Evolutionary conservation across 2,113 vertebrate species (phyloP).

Genomic region (Hippocampus zosterae): DNA sequence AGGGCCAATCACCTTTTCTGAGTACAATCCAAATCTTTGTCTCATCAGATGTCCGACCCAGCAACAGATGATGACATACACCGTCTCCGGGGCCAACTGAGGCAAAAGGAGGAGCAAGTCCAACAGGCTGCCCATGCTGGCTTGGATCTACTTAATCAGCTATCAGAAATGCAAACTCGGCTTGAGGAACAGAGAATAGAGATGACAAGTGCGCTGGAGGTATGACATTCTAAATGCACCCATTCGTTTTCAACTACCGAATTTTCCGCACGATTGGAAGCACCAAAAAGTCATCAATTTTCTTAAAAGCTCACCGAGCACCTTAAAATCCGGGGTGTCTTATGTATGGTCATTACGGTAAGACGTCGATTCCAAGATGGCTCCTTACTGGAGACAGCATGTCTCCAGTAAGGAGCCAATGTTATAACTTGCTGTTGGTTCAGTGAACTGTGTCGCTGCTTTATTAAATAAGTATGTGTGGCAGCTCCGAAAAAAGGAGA

Average conservation of each 20-base stretch:
- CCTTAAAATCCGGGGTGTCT: too few relatives aligned
- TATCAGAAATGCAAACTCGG: slow-evolving; percentile 80
- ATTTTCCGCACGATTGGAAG: too few relatives aligned
- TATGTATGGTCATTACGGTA: too few relatives aligned
- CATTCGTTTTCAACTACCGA: background rate
- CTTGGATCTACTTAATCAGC: slow-evolving; percentile 82
- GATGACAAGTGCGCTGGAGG: slow-evolving; percentile 80
- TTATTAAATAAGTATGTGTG: too few relatives aligned
- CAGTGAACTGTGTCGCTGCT: too few relatives aligned
- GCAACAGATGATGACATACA: slow-evolving; percentile 67
- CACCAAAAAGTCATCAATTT: too few relatives aligned
- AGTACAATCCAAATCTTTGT: background rate
- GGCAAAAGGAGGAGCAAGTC: slow-evolving; percentile 78
- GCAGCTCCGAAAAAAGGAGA: too few relatives aligned
- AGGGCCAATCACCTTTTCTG: background rate
- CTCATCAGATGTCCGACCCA: slow-evolving; percentile 47
- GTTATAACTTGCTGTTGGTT: too few relatives aligned
- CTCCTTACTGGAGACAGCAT: too few relatives aligned
- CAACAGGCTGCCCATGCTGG: slow-evolving; percentile 88
- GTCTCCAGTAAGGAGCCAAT: too few relatives aligned
- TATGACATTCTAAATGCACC: slow-evolving; percentile 38
- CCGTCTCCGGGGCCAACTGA: slow-evolving; percentile 74
- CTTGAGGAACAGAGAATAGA: slow-evolving; percentile 83
- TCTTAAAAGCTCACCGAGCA: too few relatives aligned
- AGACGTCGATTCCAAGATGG: too few relatives aligned